phyloP scores from a whole-genome alignment of 1,140 invertebrate genomes.

The Trinorchestia longiramus region DNA sequence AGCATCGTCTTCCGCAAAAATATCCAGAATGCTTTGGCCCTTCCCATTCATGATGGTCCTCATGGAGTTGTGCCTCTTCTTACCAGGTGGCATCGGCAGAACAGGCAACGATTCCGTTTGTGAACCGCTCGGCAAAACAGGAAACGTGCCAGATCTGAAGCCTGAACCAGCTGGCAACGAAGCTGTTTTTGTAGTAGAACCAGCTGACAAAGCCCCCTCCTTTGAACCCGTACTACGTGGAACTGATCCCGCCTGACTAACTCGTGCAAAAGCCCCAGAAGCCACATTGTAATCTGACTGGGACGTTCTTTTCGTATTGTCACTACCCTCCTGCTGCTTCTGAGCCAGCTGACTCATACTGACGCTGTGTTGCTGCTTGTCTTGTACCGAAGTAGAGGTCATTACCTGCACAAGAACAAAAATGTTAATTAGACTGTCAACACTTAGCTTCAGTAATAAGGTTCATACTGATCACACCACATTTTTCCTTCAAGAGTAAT shows the following conservation, averaged over 20 bases:
- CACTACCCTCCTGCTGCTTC: background rate
- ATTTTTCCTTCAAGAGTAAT: too few relatives aligned
- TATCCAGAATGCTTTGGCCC: background rate
- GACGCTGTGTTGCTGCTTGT: background rate
- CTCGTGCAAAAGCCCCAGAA: background rate
- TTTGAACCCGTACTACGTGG: background rate
- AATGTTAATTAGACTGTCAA: background rate
- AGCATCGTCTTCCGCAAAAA: background rate
- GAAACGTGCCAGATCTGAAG: background rate
- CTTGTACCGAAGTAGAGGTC: background rate
- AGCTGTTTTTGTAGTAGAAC: background rate
- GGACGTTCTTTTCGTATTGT: background rate
- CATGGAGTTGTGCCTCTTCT: background rate
- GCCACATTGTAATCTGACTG: background rate
- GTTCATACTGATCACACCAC: too few relatives aligned
- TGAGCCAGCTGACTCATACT: background rate
- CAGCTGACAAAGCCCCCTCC: background rate
- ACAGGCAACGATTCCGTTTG: background rate
- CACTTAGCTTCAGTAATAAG: too few relatives aligned
- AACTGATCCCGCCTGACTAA: background rate
- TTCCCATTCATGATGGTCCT: background rate
- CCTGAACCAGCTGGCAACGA: background rate
- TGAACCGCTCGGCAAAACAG: background rate
- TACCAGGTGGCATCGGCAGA: background rate
- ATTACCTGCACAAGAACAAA: background rate